These are phyloP conservation scores for Apamea anceps DNA, from an alignment of 2,888 invertebrate genomes.

Conservation along the genomic window DNA sequence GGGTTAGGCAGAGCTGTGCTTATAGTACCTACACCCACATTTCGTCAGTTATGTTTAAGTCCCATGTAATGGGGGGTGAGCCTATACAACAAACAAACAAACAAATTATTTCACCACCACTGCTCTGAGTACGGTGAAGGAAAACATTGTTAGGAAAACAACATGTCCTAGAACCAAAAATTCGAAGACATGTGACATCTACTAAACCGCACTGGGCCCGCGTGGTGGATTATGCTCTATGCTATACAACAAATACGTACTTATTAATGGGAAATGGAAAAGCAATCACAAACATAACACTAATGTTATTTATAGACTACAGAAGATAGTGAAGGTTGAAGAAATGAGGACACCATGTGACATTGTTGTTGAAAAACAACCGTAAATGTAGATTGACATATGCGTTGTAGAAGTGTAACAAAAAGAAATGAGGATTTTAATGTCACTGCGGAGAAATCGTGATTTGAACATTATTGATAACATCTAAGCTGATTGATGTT, in stretches of 20 bases:
- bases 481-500: background rate
- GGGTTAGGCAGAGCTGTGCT: background rate
- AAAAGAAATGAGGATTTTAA: conserved; percentile 14
- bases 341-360: conserved; percentile 25
- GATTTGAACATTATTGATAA: conserved; percentile 16
- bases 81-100: background rate
- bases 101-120: background rate
- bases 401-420: conserved; percentile 16
- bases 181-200: background rate
- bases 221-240: background rate
- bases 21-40: no score
- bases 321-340: background rate
- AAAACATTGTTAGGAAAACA: background rate
- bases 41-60: background rate
- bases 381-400: conserved; percentile 21
- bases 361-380: conserved; percentile 36
- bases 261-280: background rate
- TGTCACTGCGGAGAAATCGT: conserved; percentile 8
- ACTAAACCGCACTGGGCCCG: no score
- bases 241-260: background rate
- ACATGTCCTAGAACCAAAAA: background rate
- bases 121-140: background rate
- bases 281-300: conserved; percentile 14
- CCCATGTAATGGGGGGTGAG: background rate
- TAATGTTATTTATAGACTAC: conserved; percentile 24